Base-by-base conservation (phyloP, 2,888 invertebrate species). In the Patella depressa region DNA sequence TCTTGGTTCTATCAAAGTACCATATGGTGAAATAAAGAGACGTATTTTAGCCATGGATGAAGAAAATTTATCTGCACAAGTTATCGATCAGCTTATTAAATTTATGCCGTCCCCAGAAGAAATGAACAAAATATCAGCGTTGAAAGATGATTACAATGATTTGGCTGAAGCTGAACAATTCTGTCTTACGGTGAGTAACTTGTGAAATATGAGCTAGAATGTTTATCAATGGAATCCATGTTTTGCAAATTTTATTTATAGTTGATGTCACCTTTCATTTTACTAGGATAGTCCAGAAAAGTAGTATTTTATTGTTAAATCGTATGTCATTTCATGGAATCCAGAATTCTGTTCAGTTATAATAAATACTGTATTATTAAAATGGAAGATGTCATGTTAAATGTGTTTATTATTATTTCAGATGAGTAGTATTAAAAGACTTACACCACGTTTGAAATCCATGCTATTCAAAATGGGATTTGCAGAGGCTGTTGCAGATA, bases 141-240 rank as follows among this genome's bases (percentile, higher is more conserved):
- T 96, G 81, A 95, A 96, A 88, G 94, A 95, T 79, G 93, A 94
- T 24, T 96, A 95, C 88, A 94, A 95, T 74, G 96, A 97, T 15
- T 92, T 93, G 82, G 90, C 92, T 0, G 98, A 97, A 85, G 97
- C 98, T 0, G 99, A 99, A 90, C 97, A 97, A 91, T 99, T 99
- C 92, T 96, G 96, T 74, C 95, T 97, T 0, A 96, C 96, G 53
- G 94, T 94, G 90, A 91, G 92, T 90, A 74, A 45, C 7, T 9
- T 45, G 45, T 65, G 19, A n/a, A 55, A 73, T 73, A 59, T 65
- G 34, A 3, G 55, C n/a, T 77, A 9, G n/a, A 69, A 69, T 5
- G 45, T 71, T 2, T 45, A 45, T 45, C 7, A 45, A 45, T 45
- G 45, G 45, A 45, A 45, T 45, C 9, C 45, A 45, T 9, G 9